These are phyloP conservation scores for Drosophila albomicans DNA, from an alignment of 1,140 invertebrate genomes.

Conservation along the genomic window DNA sequence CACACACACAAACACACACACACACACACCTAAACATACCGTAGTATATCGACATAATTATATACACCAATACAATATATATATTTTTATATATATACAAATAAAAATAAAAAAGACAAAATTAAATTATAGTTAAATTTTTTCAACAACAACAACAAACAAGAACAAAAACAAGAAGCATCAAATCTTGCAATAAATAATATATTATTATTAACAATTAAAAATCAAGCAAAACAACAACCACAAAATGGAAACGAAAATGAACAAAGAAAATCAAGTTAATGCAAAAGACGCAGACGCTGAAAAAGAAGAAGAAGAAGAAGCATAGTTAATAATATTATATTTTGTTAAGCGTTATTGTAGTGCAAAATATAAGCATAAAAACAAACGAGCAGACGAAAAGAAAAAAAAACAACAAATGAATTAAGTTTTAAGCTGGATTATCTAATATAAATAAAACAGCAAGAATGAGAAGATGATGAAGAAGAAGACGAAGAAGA, in stretches of 20 bases:
- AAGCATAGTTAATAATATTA: conserved; percentile 73
- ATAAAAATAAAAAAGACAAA: conserved; percentile 48
- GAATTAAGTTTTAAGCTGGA: conserved; percentile 73
- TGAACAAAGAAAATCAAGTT: conserved; percentile 51
- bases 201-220: conserved; percentile 36
- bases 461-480: conserved; percentile 36
- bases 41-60: conserved; percentile 32
- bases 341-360: conserved; percentile 82
- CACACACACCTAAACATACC: conserved; percentile 37
- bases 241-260: conserved; percentile 55
- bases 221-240: conserved; percentile 35
- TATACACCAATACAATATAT: conserved; percentile 56
- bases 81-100: conserved; percentile 80
- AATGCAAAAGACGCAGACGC: background rate
- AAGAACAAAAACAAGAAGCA: conserved; percentile 41
- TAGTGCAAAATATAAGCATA: conserved; percentile 58
- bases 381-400: conserved; percentile 37
- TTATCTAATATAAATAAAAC: conserved; percentile 27
- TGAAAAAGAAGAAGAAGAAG: background rate
- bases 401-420: conserved; percentile 30
- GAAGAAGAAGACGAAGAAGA: too few relatives aligned
- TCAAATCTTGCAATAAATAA: conserved; percentile 61
- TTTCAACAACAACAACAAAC: conserved; percentile 47
- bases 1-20: conserved; percentile 21
- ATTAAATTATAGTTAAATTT: conserved; percentile 75